Evolutionary conservation across 2,888 invertebrate species (phyloP), one percentile per base, ranked within the genome.

Genomic region (Steromphala cineraria): DNA sequence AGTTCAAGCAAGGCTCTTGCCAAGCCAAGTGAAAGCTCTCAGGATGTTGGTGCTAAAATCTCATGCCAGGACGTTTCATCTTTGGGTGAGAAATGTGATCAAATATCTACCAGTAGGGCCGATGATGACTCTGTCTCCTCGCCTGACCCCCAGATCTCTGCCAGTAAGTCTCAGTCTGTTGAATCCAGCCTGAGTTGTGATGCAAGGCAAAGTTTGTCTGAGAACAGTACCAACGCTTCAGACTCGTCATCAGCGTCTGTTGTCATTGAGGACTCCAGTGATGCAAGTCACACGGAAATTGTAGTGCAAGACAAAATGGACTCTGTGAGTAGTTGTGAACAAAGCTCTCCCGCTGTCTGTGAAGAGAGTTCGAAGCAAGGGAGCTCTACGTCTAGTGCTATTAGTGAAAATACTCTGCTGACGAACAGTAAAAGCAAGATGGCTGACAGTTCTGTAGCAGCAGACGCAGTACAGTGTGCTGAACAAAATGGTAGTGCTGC

Each of bases 41-140:
- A 62, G 62, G 62, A 62, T 28, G 62, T 62, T 62, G 62, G 62
- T 62, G 62, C 62, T 62, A 62, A 62, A 21, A 62, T 28, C n/a
- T 28, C 28, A 24, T 28, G n/a, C 62, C 62, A 62, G 24, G 62
- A 62, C 62, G 2, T 28, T 56, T 56, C 13, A 15, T 24, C 28
- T 4, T 15, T 28, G 24, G 62, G 24, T 13, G 62, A 24, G 17
- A 3, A 24, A 24, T 13, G 28, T 28, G 28, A 28, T 62, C 28
- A 28, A 62, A 28, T 28, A 28, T 28, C 24, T 62, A 28, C 24
- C 62, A 24, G 62, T 28, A 28, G 13, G 24, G 24, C 62, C 1
- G 62, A 62, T 8, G 15, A 62, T 24, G 28, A 28, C 62, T 62
- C 62, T 62, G 62, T 62, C 28, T 62, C 62, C 17, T 13, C 15